Base-by-base conservation (phyloP, 2,888 invertebrate genomes). In the Thymelicus lineola region DNA sequence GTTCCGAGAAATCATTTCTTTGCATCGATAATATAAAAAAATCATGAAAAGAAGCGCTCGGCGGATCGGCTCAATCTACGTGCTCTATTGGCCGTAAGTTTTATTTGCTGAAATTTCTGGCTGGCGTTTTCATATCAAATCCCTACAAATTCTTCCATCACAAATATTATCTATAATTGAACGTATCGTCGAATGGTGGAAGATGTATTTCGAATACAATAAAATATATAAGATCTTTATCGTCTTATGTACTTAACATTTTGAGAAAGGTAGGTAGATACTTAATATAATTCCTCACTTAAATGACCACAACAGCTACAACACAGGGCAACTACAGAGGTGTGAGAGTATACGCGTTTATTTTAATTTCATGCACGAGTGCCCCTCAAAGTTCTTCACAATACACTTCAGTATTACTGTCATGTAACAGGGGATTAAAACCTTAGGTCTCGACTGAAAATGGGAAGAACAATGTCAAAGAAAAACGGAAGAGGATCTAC, bases 401-500 rank as follows among this genome's bases (percentile, higher is more conserved):
- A 7, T 15, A 17, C 53, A 1, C 42, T 45, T 45, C 45, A 58
- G 42, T 17, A 28, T 58, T 46, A 28, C 46, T 20, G 28, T 46
- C 61, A 55, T 42, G 28, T 62, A 60, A 28, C 55, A 45, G 36
- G 35, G 36, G 36, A 68, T 35, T 46, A 45, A 55, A 38, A 45
- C 45, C 55, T 28, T 60, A 60, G 55, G 57, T 69, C 48, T 17
- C 63, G 58, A 38, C 58, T 69, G 57, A 45, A 45, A 70, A 50
- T 50, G 59, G 17, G 14, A 59, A 70, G 64, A 70, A 69, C 67
- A 67, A 68, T 62, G 59, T 48, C 50, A 70, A 70, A 64, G 59
- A 70, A 64, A 64, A 70, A 64, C 64, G 70, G 59, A 70, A 70
- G 64, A 58, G 59, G 59, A 60, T 55, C 55, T 45, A 59, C 45